Evolutionary conservation across 2,113 vertebrate species (phyloP), one percentile per base, ranked within the genome.

Genomic region (Syrrhaptes paradoxus): DNA sequence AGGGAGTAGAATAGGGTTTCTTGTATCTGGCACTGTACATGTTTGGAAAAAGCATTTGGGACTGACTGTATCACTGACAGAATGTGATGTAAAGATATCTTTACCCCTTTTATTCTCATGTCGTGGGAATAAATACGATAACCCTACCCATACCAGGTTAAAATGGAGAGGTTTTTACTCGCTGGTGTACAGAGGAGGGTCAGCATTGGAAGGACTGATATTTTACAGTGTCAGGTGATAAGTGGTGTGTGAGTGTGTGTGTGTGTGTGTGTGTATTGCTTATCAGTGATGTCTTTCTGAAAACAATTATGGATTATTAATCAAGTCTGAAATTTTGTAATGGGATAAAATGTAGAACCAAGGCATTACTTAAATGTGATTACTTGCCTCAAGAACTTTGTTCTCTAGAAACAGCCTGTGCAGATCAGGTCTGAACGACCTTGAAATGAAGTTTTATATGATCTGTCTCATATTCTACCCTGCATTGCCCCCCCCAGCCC

Each of bases 231-330:
- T 43, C 45, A 45, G 19, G 36, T 74, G 20, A 21, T 59, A 14
- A 38, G 31, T 5, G 25, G 7, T 6, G 34, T 15, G 8, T 5
- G 10, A 4, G 11, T 6, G 45, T 0, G 9, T 7, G 8, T 32
- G 5, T 28, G 9, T 46, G 4, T 18, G 2, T 22, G 3, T 36
- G 5, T 59, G n/a, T n/a, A 38, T 38, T 31, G 68, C 36, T 36
- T 68, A 38, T 38, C 46, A 66, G 7, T 62, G 11, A 16, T 46
- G 22, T 32, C 32, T 82, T 67, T n/a, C 62, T 54, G 18, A 75
- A 67, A 75, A 45, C 22, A 73, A 34, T 67, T 54, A 6, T 16
- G 24, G 26, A 18, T 54, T 61, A 41, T 67, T 74, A 61, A 59
- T 80, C 29, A 67, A 46, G 46, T 54, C 38, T 61, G 75, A 41